phyloP scores from a whole-genome alignment of 1,140 invertebrate species.

The Berghia stephanieae region DNA sequence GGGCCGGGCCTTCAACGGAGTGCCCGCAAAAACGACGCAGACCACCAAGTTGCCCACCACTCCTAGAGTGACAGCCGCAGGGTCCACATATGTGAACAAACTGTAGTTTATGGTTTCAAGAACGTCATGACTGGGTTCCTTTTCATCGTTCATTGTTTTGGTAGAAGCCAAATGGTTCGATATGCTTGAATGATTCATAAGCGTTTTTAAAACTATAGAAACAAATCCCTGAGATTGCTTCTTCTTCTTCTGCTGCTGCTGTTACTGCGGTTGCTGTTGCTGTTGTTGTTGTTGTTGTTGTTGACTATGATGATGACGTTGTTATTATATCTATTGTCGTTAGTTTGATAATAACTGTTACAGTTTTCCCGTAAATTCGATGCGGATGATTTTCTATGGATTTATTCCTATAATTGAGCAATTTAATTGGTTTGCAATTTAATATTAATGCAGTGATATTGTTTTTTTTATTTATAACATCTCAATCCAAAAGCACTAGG shows the following conservation, averaged over 20 bases:
- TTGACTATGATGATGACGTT: not conserved
- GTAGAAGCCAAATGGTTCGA: too few relatives aligned
- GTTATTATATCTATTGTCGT: too few relatives aligned
- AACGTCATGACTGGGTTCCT: not conserved
- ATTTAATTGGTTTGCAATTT: too few relatives aligned
- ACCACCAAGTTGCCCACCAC: conserved; percentile 24
- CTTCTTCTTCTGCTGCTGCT: not conserved
- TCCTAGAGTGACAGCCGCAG: conserved; percentile 1
- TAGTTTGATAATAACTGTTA: too few relatives aligned
- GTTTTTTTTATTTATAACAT: too few relatives aligned
- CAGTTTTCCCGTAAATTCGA: too few relatives aligned
- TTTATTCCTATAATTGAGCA: too few relatives aligned
- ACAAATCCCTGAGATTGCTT: not conserved
- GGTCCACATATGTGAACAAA: conserved; percentile 10
- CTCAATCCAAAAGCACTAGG: too few relatives aligned
- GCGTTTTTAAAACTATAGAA: too few relatives aligned
- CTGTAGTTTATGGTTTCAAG: not conserved
- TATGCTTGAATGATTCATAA: not conserved
- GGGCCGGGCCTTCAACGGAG: conserved; percentile 11
- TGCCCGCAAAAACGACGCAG: conserved; percentile 12
- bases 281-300: not conserved
- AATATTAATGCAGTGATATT: too few relatives aligned
- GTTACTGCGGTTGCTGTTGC: not conserved
- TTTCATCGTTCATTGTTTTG: not conserved
- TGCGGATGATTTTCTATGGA: too few relatives aligned